Evolutionary conservation across 2,113 vertebrate genomes (phyloP).

Genomic region (Ailuropoda melanoleuca): DNA sequence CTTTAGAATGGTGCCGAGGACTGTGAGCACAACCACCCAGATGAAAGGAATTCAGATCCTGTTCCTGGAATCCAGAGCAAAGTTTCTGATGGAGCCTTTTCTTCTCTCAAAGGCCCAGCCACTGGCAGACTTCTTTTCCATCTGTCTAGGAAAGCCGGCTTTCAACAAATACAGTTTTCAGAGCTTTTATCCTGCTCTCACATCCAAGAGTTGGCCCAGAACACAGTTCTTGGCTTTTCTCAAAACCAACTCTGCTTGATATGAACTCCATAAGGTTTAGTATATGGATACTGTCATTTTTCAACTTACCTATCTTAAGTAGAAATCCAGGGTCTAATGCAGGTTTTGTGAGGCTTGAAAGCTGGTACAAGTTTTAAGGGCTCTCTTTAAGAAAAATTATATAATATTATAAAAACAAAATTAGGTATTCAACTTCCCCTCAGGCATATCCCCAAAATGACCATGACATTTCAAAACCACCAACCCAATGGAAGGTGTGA

Average conservation of each 20-base stretch:
- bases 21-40: not conserved
- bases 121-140: conserved; percentile 23
- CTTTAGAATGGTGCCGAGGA: not conserved
- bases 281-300: conserved; percentile 23
- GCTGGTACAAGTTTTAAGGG: not conserved
- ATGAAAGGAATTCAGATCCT: conserved; percentile 24
- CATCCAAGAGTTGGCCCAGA: not conserved
- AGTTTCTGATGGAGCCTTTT: not conserved
- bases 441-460: not conserved
- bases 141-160: conserved; percentile 38
- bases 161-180: conserved; percentile 43
- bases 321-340: not conserved
- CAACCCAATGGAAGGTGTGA: not conserved
- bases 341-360: not conserved
- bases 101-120: not conserved
- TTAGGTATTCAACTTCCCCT: not conserved
- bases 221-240: conserved; percentile 18
- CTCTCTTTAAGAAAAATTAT: not conserved
- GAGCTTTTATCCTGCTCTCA: conserved; percentile 25
- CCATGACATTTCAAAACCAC: not conserved
- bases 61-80: not conserved
- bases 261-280: not conserved
- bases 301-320: conserved; percentile 6
- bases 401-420: not conserved
- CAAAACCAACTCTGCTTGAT: conserved; percentile 23